Evolutionary conservation across 2,113 vertebrate species (phyloP).

Genomic region (Salvator merianae): DNA sequence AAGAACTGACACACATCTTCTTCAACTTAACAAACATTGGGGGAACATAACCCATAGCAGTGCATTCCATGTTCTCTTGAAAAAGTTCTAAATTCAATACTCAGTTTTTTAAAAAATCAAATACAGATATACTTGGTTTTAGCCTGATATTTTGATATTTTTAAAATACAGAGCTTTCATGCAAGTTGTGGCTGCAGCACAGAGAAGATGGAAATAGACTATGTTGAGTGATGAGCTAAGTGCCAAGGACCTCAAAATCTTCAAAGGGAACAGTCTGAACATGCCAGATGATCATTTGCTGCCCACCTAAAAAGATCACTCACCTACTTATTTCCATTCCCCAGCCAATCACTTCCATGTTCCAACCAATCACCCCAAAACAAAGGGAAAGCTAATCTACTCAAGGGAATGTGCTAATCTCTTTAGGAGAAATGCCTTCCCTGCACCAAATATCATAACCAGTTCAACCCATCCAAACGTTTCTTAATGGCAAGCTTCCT

Average conservation of each 20-base stretch:
- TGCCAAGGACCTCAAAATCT: not conserved
- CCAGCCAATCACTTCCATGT: no score
- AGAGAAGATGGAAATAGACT: no score
- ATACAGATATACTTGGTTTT: not conserved
- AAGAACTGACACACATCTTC: not conserved
- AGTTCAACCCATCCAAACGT: not conserved
- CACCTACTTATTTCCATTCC: no score
- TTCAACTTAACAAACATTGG: no score
- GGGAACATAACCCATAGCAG: no score
- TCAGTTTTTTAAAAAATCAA: not conserved
- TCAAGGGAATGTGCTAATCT: no score
- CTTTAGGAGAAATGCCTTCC: not conserved
- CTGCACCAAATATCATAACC: not conserved
- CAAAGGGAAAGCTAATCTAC: not conserved
- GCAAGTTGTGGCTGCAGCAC: not conserved
- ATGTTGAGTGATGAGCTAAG: no score
- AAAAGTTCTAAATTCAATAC: no score
- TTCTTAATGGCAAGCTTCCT: not conserved
- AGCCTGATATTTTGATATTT: not conserved
- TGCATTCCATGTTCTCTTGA: no score
- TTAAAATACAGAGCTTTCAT: not conserved
- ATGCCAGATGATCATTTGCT: not conserved
- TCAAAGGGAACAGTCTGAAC: not conserved
- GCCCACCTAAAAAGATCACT: not conserved
- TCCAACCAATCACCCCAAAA: not conserved